Percentiles rank a stretch among this genome's conserved stretches.
These are phyloP conservation scores for Apis dorsata DNA, from an alignment of 1,140 invertebrate species.

Conservation along the genomic window DNA sequence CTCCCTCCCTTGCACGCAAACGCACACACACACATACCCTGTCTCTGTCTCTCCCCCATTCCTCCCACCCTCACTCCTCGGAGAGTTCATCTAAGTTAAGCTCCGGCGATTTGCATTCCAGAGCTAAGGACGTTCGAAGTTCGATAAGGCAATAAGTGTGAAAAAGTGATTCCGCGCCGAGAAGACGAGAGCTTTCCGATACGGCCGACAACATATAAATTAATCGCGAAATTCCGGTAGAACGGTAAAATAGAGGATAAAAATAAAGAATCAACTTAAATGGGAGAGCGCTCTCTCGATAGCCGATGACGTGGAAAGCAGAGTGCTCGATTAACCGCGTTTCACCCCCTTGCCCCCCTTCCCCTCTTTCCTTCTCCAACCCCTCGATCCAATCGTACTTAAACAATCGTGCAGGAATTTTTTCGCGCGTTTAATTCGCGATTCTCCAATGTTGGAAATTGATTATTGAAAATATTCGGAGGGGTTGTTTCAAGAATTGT, in stretches of 20 bases:
- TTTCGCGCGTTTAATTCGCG: background rate
- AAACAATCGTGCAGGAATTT: background rate
- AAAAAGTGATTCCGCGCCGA: slow-evolving; percentile 58
- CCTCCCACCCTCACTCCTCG: slow-evolving; percentile 28
- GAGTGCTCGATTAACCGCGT: background rate
- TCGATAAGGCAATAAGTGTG: slow-evolving; percentile 68
- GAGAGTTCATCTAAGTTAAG: slow-evolving; percentile 64
- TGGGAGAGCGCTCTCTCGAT: background rate
- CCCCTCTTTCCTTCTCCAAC: background rate
- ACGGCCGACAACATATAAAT: slow-evolving; percentile 36
- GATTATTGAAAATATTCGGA: too few relatives aligned
- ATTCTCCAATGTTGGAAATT: too few relatives aligned
- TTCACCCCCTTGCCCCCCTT: background rate
- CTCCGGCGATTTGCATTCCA: slow-evolving; percentile 61
- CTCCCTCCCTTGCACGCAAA: background rate
- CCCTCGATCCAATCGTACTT: background rate
- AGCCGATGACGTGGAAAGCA: background rate
- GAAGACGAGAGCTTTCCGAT: slow-evolving; percentile 15
- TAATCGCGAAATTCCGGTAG: slow-evolving; percentile 37
- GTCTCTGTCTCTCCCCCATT: background rate
- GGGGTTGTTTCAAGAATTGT: too few relatives aligned
- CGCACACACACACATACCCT: background rate
- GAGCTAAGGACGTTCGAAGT: slow-evolving; percentile 60
- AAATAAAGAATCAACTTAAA: slow-evolving; percentile 34
- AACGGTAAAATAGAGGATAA: background rate